Conservation (phyloP, 2,113 vertebrate species). For the rabbit (Oryctolagus cuniculus) region DNA sequence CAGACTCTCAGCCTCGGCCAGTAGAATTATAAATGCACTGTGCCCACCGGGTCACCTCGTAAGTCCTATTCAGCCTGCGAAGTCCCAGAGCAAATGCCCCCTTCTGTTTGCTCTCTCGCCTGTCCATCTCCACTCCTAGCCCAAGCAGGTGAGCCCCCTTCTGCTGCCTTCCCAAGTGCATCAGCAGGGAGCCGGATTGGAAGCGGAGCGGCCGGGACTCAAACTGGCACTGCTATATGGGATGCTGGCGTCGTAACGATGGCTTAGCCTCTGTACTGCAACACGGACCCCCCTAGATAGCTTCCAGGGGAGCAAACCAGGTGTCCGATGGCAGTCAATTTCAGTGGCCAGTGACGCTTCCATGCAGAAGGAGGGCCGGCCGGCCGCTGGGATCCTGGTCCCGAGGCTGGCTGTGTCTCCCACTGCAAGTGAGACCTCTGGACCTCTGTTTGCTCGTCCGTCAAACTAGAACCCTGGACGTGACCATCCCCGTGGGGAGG, state of each 20-base stretch:
- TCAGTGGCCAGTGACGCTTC: neutral
- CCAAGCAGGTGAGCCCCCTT: too few species aligned
- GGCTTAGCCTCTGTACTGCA: too few species aligned
- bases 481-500: too few species aligned
- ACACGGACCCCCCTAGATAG: too few species aligned
- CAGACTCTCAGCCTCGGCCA: neutral
- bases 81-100: neutral
- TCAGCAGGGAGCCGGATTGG: too few species aligned
- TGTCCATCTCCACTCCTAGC: neutral
- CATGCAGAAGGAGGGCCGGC: fast-evolving
- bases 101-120: neutral
- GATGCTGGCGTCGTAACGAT: too few species aligned
- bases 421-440: neutral
- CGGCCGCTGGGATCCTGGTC: neutral
- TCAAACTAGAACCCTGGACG: neutral
- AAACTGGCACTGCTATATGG: too few species aligned
- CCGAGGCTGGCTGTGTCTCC: fast-evolving
- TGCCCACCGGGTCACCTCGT: neutral
- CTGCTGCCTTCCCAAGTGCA: too few species aligned
- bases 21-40: neutral
- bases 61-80: neutral
- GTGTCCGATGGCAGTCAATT: neutral
- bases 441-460: neutral
- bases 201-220: too few species aligned
- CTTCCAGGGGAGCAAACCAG: neutral